Conservation (phyloP, 1,140 invertebrate species). For the Physella acuta region DNA sequence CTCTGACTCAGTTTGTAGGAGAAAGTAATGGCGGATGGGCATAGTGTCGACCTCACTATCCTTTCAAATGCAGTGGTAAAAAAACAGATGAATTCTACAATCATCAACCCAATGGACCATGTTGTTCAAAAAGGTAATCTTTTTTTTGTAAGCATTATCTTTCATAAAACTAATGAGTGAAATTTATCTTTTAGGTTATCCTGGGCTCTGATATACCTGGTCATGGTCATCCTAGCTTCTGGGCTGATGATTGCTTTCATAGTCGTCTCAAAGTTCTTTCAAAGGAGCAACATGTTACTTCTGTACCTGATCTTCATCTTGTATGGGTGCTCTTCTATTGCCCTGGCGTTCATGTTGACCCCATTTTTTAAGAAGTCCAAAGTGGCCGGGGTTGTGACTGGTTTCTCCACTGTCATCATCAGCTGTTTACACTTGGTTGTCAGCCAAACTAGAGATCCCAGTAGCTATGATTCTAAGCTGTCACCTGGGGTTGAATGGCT, state of each 20-base stretch:
- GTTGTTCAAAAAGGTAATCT: too few relatives aligned
- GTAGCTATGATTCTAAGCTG: conserved; percentile 35
- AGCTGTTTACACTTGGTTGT: conserved; percentile 71
- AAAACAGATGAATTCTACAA: too few relatives aligned
- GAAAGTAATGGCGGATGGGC: too few relatives aligned
- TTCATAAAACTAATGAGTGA: too few relatives aligned
- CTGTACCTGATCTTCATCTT: conserved; percentile 78
- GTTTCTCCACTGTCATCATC: conserved; percentile 75
- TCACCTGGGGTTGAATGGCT: conserved; percentile 69
- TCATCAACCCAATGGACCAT: too few relatives aligned
- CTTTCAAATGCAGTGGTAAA: too few relatives aligned
- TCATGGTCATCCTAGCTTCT: conserved; percentile 62
- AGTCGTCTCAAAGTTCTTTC: conserved; percentile 73
- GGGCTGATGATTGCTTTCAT: conserved; percentile 72
- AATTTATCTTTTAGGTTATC: conserved; percentile 70
- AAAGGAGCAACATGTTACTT: conserved; percentile 75
- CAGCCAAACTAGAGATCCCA: conserved; percentile 39
- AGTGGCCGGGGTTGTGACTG: conserved; percentile 76
- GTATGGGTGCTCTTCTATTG: conserved; percentile 80
- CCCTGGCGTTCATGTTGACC: conserved; percentile 80
- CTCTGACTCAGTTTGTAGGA: too few relatives aligned
- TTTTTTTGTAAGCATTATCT: too few relatives aligned
- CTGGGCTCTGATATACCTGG: conserved; percentile 79
- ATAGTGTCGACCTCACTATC: too few relatives aligned
- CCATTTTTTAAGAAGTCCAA: conserved; percentile 83